These are phyloP conservation scores for Ceyx melanurus DNA, from an alignment of 2,113 vertebrate species.

Conservation along the genomic window DNA sequence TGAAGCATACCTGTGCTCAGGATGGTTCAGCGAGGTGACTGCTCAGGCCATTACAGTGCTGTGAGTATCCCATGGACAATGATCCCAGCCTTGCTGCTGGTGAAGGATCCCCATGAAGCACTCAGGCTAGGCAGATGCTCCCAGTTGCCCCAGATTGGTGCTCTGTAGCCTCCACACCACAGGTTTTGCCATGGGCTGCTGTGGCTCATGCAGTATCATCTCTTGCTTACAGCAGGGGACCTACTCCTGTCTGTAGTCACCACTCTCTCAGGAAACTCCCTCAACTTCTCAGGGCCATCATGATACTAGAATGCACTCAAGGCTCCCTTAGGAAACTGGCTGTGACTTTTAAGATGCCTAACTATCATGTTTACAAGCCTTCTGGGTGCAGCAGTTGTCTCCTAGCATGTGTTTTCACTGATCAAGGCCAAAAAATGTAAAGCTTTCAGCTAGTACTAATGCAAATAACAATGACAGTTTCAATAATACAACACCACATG, in stretches of 20 bases:
- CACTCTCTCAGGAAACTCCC: background rate
- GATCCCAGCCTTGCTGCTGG: background rate
- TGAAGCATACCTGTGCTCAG: background rate
- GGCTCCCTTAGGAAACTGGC: background rate
- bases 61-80: background rate
- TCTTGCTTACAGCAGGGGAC: background rate
- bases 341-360: background rate
- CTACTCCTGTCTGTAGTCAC: background rate
- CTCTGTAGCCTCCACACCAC: background rate
- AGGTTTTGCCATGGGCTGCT: background rate
- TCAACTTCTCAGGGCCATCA: background rate
- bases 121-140: background rate
- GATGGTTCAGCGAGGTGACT: background rate
- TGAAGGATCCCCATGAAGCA: background rate
- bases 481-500: background rate
- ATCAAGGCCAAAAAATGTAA: background rate
- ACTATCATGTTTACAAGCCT: background rate
- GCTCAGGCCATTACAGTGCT: background rate
- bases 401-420: background rate
- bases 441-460: background rate
- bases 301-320: rapidly evolving
- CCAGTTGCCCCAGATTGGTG: background rate
- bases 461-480: background rate
- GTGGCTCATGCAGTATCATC: background rate
- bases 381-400: background rate